phyloP scores from a whole-genome alignment of 2,888 invertebrate species.

The Synergus laeviventris region DNA sequence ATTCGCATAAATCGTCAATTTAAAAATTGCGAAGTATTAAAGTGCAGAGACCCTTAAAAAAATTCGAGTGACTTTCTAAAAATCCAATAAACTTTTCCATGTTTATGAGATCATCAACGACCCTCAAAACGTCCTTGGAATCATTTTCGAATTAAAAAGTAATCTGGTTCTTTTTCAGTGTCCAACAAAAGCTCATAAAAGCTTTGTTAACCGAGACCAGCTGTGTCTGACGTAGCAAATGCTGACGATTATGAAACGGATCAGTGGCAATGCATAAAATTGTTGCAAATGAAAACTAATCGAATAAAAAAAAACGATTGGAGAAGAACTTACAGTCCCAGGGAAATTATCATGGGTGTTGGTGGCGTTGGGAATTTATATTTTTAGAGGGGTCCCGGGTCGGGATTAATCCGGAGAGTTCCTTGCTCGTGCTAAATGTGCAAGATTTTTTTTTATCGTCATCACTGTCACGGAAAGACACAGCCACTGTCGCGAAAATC shows the following conservation, averaged over 20 bases:
- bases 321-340: constrained; percentile 47
- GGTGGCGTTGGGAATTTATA: constrained; percentile 68
- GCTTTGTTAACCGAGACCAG: constrained; percentile 37
- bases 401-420: constrained; percentile 50
- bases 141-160: background rate
- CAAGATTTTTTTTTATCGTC: constrained; percentile 16
- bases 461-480: constrained; percentile 4
- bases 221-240: constrained; percentile 37
- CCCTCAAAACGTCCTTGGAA: background rate
- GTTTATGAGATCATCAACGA: background rate
- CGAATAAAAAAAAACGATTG: constrained; percentile 33
- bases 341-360: constrained; percentile 2
- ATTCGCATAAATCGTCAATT: no score
- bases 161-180: background rate
- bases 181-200: constrained; percentile 29
- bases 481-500: background rate
- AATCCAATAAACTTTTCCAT: background rate
- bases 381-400: constrained; percentile 75
- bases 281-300: constrained; percentile 32
- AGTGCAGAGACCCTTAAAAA: no score
- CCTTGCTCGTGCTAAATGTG: constrained; percentile 33
- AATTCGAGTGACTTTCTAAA: background rate
- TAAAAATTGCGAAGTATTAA: no score
- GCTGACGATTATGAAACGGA: constrained; percentile 42
- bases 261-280: constrained; percentile 46